Base-by-base conservation (phyloP, 1,140 invertebrate species). In the Pseudomyrmex dendroicus region DNA sequence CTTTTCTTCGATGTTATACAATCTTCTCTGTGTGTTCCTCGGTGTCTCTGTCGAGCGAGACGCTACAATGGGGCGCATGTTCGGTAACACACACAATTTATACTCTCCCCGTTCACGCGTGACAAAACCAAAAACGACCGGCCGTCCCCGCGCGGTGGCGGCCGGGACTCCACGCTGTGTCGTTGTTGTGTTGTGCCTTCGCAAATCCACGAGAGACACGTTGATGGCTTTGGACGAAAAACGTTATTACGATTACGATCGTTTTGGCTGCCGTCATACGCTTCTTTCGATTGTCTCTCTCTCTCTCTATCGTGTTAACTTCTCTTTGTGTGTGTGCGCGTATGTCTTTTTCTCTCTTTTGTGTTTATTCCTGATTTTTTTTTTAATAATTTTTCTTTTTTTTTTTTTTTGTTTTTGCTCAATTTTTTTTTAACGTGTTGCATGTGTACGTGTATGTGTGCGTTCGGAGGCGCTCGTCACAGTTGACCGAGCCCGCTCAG, bases 371-470 rank as follows among this genome's bases (percentile, higher is more conserved):
- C 84, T 50, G 48, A 61, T 67, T 82, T 74, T 64, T 82, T 85
- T 10, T 61, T 74, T 86, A 73, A 86, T n/a, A 20, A n/a, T 35
- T n/a, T 13, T 57, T 59, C 15, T 59, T 9, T 12, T 2, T 48
- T n/a, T n/a, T n/a, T n/a, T n/a, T 82, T 66, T 20, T 83, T 44
- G 85, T 72, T 25, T 77, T 17, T 13, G 8, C 50, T 62, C 56
- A 72, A 7, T 44, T 48, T 61, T 17, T 17, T 22, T 35, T 44
- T 72, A 72, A 70, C 15, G 12, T 80, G 76, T 80, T 80, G 76
- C 76, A 80, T 80, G 76, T 78, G 76, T 78, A 78, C 76, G 64
- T 78, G 64, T 80, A 48, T 82, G 61, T 74, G 80, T 84, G 54
- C 82, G 74, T 73, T 80, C 48, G 59, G 20, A 82, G 17, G 17